Evolutionary conservation across 2,113 vertebrate genomes (phyloP).

Genomic region (Ia io): DNA sequence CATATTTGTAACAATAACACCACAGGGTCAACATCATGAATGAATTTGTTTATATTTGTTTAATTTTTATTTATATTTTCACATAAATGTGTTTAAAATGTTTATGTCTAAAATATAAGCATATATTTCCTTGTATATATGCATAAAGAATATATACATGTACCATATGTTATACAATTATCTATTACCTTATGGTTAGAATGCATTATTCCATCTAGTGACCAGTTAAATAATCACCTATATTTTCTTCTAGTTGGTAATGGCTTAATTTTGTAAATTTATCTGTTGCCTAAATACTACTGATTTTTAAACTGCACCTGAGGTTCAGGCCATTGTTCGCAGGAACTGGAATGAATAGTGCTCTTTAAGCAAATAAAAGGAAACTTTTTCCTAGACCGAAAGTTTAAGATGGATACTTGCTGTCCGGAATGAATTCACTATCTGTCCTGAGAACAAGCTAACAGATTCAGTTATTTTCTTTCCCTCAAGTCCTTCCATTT

Average conservation of each 20-base stretch:
- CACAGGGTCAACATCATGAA: not conserved
- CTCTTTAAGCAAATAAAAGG: constrained; percentile 29
- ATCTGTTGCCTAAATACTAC: not conserved
- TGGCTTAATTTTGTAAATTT: not conserved
- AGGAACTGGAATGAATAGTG: not conserved
- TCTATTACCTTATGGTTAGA: not conserved
- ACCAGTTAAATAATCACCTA: not conserved
- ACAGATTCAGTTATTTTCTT: not conserved
- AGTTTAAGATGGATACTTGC: not conserved
- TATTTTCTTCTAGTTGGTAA: constrained; percentile 23
- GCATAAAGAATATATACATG: not conserved
- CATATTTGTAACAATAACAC: not conserved
- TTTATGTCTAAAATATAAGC: not conserved
- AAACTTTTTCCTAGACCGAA: not conserved
- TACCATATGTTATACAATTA: not conserved
- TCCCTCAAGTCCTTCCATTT: not conserved
- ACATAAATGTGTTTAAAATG: not conserved
- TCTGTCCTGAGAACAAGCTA: not conserved
- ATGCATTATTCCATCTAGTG: not conserved
- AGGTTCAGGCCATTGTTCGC: not conserved
- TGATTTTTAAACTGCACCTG: constrained; percentile 4
- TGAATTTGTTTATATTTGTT: not conserved
- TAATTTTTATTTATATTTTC: not conserved
- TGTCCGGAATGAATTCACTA: not conserved
- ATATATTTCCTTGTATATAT: not conserved